A percentile compares a stretch with the other conserved stretches of the same genome.
Evolutionary conservation across 2,797 vertebrate species (phyloP).

Genomic region (Microcaecilia unicolor): DNA sequence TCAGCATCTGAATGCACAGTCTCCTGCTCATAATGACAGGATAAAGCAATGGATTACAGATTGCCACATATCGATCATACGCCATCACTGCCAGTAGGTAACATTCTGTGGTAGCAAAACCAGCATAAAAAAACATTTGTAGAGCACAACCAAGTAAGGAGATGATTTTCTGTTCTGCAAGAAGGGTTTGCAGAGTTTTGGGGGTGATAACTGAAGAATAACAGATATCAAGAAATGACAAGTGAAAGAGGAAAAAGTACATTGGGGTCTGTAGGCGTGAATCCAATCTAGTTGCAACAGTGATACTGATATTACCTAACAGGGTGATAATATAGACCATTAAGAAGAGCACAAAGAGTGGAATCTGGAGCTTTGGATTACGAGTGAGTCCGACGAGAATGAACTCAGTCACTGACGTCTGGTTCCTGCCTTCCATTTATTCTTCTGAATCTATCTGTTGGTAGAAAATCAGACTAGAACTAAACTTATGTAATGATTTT

Average conservation of each 20-base stretch:
- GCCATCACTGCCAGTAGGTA: slow-evolving; percentile 38
- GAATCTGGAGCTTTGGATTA: slow-evolving; percentile 7
- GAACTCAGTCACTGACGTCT: slow-evolving; percentile 7
- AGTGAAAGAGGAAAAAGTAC: slow-evolving; percentile 38
- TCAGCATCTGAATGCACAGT: slow-evolving; percentile 15
- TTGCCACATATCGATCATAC: slow-evolving; percentile 34
- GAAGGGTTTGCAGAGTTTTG: slow-evolving; percentile 22
- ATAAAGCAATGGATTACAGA: slow-evolving; percentile 38
- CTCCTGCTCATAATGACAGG: slow-evolving; percentile 25
- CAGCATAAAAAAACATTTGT: slow-evolving; percentile 23
- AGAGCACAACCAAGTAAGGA: slow-evolving; percentile 13
- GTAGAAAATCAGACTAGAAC: too few relatives aligned
- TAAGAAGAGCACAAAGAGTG: slow-evolving; percentile 22
- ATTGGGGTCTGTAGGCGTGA: slow-evolving; percentile 21
- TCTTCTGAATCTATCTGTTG: too few relatives aligned
- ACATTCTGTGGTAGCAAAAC: slow-evolving; percentile 35
- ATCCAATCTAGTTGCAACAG: slow-evolving; percentile 12
- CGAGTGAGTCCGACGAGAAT: slow-evolving; percentile 29
- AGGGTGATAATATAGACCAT: slow-evolving; percentile 22
- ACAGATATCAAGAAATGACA: slow-evolving; percentile 31
- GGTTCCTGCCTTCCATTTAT: slow-evolving; percentile 6
- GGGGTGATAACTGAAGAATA: slow-evolving; percentile 30
- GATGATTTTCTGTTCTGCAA: slow-evolving; percentile 7
- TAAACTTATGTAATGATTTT: too few relatives aligned
- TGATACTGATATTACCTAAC: slow-evolving; percentile 23